Evolutionary conservation across 2,888 invertebrate species (phyloP).

Genomic region (Plemyria rubiginata): DNA sequence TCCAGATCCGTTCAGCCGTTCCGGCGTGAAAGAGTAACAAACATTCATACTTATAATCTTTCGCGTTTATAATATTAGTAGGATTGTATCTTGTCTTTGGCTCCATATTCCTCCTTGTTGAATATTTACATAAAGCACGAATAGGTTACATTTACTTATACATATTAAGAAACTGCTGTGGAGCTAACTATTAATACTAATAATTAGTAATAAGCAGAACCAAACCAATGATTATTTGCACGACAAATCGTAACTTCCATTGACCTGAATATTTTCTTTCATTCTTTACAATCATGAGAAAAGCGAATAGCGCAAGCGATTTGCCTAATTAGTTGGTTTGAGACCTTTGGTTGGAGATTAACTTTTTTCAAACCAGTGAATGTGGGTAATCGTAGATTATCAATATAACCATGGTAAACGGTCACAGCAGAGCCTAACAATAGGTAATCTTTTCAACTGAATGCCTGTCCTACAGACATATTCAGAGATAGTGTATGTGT

Average conservation of each 20-base stretch:
- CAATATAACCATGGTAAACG: slow-evolving; percentile 8
- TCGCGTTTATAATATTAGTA: too few species aligned
- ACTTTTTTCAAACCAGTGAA: neutral
- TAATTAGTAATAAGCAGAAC: slow-evolving; percentile 2
- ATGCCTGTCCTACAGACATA: slow-evolving; percentile 16
- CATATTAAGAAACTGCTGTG: neutral
- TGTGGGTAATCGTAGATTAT: neutral
- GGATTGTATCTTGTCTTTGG: too few species aligned
- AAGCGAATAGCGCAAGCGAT: slow-evolving; percentile 1
- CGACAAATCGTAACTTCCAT: slow-evolving; percentile 42
- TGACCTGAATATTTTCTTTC: slow-evolving; percentile 45
- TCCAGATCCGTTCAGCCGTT: too few species aligned
- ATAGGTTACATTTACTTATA: neutral
- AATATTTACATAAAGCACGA: too few species aligned
- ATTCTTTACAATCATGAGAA: slow-evolving; percentile 31
- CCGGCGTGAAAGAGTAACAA: too few species aligned
- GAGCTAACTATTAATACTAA: neutral
- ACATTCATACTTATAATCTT: too few species aligned
- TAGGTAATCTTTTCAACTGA: slow-evolving; percentile 25
- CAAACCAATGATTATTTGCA: slow-evolving; percentile 46
- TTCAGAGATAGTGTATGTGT: slow-evolving; percentile 15
- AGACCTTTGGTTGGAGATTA: neutral
- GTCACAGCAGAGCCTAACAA: slow-evolving; percentile 14
- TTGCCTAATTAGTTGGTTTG: slow-evolving; percentile 2
- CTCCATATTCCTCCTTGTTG: too few species aligned